A percentile compares a stretch with the other conserved stretches of the same genome.
Conservation (phyloP, 2,113 vertebrate species). For the rabbit (Oryctolagus cuniculus) region DNA sequence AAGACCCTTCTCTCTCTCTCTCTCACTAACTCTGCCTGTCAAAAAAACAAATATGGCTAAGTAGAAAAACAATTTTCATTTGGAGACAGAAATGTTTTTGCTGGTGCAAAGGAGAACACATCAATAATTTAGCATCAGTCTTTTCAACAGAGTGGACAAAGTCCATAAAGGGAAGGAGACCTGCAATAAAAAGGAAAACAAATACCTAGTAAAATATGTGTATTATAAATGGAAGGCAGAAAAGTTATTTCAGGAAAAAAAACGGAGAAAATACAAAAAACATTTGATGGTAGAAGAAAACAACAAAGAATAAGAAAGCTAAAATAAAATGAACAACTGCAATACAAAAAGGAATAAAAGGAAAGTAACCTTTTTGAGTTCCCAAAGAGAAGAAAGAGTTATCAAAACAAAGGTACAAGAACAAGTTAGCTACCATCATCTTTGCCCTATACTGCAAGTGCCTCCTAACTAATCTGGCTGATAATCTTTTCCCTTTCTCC, state of each 20-base stretch:
- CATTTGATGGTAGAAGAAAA: not conserved
- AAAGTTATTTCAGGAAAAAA: not conserved
- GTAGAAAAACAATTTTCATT: constrained; percentile 35
- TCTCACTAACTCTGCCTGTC: too few species aligned
- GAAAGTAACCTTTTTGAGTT: not conserved
- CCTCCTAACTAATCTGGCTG: not conserved
- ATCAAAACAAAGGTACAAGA: not conserved
- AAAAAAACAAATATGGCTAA: not conserved
- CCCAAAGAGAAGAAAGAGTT: not conserved
- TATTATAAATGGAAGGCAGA: not conserved
- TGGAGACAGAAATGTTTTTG: constrained; percentile 6
- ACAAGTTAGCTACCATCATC: not conserved
- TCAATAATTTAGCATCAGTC: not conserved
- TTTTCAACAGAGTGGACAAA: not conserved
- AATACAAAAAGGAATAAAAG: not conserved
- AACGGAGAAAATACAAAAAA: constrained; percentile 9
- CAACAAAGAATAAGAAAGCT: not conserved
- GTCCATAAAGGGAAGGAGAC: not conserved
- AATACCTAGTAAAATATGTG: not conserved
- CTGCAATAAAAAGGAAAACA: constrained; percentile 25
- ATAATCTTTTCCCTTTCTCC: not conserved
- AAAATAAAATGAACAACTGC: not conserved
- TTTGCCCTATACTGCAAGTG: not conserved
- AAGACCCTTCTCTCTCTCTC: too few species aligned
- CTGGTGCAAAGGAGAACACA: not conserved